Percentiles rank a stretch among this genome's conserved stretches.
Evolutionary conservation across 2,113 vertebrate species (phyloP).

Genomic region (Megaceryle maxima): DNA sequence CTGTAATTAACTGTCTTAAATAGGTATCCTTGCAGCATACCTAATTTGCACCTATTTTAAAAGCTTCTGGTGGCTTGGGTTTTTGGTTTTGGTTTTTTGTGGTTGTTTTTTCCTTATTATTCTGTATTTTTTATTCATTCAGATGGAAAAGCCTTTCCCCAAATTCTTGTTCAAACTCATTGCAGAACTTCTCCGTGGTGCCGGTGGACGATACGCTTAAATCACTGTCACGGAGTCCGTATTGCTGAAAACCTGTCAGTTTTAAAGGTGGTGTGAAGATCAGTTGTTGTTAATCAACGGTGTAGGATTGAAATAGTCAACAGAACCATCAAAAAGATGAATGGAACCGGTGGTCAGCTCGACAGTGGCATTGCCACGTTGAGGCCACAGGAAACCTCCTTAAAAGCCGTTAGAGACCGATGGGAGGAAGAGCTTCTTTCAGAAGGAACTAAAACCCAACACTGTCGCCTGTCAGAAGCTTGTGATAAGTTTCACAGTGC

Average conservation of each 20-base stretch:
- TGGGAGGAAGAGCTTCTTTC: too few species aligned
- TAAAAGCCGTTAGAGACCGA: not conserved
- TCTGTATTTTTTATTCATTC: not conserved
- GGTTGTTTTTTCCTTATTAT: not conserved
- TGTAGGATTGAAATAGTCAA: not conserved
- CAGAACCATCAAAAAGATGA: too few species aligned
- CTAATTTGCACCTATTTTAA: not conserved
- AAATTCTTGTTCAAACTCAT: not conserved
- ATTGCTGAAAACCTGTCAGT: not conserved
- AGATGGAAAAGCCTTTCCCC: not conserved
- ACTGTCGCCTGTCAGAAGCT: conserved; percentile 7
- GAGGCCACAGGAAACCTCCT: not conserved
- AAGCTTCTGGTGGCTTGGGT: not conserved
- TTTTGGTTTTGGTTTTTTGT: too few species aligned
- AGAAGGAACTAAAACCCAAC: not conserved
- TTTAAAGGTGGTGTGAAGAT: not conserved
- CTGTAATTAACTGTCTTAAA: not conserved
- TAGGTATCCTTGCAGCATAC: not conserved
- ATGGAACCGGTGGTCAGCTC: not conserved
- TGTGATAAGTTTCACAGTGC: not conserved
- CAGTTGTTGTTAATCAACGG: not conserved
- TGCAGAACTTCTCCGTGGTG: not conserved
- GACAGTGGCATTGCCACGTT: not conserved
- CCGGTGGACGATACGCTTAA: not conserved
- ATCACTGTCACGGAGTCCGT: not conserved